A percentile compares a stretch with the other conserved stretches of the same genome.
Evolutionary conservation across 2,113 vertebrate genomes (phyloP).

Genomic region (Pygoscelis adeliae): DNA sequence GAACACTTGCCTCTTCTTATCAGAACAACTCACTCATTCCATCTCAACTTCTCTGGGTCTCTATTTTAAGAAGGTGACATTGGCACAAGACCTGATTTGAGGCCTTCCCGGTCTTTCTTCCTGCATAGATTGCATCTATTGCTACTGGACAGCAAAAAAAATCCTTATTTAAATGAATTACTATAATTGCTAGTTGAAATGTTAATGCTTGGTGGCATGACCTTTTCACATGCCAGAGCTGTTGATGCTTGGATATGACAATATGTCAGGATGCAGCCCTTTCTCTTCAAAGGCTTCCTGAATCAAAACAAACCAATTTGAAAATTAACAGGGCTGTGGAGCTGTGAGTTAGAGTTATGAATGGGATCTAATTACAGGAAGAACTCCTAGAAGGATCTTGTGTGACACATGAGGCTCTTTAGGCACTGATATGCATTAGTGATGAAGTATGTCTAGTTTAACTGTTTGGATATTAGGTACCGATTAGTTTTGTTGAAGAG

Average conservation of each 20-base stretch:
- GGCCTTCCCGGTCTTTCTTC: not conserved
- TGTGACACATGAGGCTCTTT: not conserved
- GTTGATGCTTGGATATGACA: conserved; percentile 40
- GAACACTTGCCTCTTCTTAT: not conserved
- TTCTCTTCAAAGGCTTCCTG: conserved; percentile 11
- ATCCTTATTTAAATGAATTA: conserved; percentile 43
- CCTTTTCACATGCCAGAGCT: conserved; percentile 62
- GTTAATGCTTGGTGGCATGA: conserved; percentile 56
- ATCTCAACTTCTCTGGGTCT: not conserved
- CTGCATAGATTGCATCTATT: not conserved
- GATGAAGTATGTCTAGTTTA: not conserved
- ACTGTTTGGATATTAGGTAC: not conserved
- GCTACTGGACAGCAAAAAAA: not conserved
- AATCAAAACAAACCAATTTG: not conserved
- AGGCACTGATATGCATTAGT: not conserved
- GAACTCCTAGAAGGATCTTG: not conserved
- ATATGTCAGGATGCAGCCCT: conserved; percentile 16
- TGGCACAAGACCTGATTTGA: not conserved
- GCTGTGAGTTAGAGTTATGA: not conserved
- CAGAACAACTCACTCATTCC: not conserved
- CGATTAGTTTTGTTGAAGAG: not conserved
- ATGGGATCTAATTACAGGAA: not conserved
- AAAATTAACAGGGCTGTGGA: not conserved
- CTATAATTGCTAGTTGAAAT: conserved; percentile 17
- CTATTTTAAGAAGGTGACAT: not conserved